Percentiles rank a stretch among this genome's conserved stretches.
Conservation (phyloP, 1,140 invertebrate species). For the Wiebesia pumilae region DNA sequence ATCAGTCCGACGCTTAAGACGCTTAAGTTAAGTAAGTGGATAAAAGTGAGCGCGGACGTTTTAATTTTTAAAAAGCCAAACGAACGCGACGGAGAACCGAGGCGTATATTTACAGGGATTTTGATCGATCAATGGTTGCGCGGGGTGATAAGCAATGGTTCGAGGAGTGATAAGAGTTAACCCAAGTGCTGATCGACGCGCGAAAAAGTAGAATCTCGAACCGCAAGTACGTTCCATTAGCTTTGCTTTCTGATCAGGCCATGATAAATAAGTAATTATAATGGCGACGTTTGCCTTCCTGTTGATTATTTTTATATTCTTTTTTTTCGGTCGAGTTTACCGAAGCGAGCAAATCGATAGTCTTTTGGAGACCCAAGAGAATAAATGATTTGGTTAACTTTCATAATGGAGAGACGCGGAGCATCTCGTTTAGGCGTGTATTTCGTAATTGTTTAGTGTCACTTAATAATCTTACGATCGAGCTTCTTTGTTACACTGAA, state of each 20-base stretch:
- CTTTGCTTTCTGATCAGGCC: not conserved
- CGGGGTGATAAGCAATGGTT: not conserved
- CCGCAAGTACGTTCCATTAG: not conserved
- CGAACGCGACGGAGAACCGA: not conserved
- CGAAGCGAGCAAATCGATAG: no score
- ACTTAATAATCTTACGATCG: not conserved
- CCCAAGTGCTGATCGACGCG: not conserved
- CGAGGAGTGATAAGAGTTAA: not conserved
- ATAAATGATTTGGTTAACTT: no score
- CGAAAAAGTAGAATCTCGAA: not conserved
- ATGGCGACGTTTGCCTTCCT: not conserved
- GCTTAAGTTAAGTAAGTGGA: not conserved
- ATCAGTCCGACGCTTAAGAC: not conserved
- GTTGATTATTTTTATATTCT: not conserved
- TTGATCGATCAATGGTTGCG: not conserved
- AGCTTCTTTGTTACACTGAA: not conserved
- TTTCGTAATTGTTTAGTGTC: not conserved
- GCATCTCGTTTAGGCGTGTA: not conserved
- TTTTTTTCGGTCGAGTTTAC: not conserved
- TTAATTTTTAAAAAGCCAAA: not conserved
- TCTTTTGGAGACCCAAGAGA: not conserved
- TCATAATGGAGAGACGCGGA: not conserved
- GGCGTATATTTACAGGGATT: not conserved
- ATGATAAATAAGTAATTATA: not conserved
- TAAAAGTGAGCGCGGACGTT: not conserved